A percentile compares a stretch with the other conserved stretches of the same genome.
phyloP scores from a whole-genome alignment of 2,797 vertebrate species.

The Gymnoscopelus braueri region DNA sequence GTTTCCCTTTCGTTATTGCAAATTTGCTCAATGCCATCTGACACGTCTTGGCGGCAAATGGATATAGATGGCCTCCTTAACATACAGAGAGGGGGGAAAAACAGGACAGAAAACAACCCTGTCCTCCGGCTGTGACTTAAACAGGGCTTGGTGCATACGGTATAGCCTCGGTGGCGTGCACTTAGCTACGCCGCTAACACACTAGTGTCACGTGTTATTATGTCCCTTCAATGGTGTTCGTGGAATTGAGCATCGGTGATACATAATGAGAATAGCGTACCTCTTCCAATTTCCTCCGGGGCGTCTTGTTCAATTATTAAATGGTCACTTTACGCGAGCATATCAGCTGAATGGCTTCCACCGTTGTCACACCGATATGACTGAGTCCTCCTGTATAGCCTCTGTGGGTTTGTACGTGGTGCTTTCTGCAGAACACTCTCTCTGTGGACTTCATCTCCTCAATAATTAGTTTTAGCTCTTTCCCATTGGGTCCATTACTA shows the following conservation, averaged over 20 bases:
- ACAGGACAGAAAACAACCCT: background rate
- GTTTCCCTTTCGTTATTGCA: constrained; percentile 60
- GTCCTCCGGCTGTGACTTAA: constrained; percentile 52
- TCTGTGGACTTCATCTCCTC: constrained; percentile 2
- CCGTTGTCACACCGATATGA: constrained; percentile 3
- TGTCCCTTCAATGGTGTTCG: constrained; percentile 49
- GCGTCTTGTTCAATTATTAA: constrained; percentile 33
- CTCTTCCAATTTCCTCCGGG: constrained; percentile 26
- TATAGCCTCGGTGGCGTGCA: constrained; percentile 40
- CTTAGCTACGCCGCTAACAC: constrained; percentile 58
- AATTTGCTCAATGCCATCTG: constrained; percentile 61
- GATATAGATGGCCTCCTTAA: constrained; percentile 64
- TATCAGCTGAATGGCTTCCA: constrained; percentile 21
- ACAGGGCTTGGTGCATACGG: constrained; percentile 35
- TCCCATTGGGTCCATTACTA: no score
- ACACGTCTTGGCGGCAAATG: constrained; percentile 57
- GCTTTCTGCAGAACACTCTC: background rate
- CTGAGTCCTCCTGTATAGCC: background rate
- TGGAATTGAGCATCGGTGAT: constrained; percentile 35
- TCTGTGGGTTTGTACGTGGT: background rate
- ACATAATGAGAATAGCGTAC: constrained; percentile 36
- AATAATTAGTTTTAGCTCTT: no score
- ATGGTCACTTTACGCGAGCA: constrained; percentile 25
- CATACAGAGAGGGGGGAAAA: constrained; percentile 58
- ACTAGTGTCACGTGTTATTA: constrained; percentile 32